Evolutionary conservation across 1,140 invertebrate species (phyloP).

Genomic region (Leptinotarsa defecta): DNA sequence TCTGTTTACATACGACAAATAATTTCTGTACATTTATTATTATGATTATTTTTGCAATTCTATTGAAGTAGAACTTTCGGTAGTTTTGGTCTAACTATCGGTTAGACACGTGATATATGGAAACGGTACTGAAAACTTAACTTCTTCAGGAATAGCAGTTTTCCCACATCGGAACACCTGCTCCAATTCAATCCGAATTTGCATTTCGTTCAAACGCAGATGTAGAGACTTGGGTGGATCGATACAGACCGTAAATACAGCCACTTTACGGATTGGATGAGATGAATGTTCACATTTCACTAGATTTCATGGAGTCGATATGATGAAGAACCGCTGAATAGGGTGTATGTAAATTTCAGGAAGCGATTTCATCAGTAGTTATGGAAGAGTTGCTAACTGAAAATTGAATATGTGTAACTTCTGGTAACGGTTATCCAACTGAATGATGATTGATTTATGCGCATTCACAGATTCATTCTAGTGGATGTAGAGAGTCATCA

Average conservation of each 20-base stretch:
- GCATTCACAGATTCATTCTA: too few species aligned
- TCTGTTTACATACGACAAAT: too few species aligned
- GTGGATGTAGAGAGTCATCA: too few species aligned
- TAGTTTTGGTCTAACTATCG: too few species aligned
- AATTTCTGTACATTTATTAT: too few species aligned
- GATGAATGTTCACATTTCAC: neutral
- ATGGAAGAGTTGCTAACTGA: neutral
- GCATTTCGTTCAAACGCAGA: neutral
- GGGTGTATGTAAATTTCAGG: neutral
- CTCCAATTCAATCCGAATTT: neutral
- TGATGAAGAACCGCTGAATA: neutral
- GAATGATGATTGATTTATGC: too few species aligned
- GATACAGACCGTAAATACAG: neutral
- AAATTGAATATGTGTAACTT: too few species aligned
- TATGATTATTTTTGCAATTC: too few species aligned
- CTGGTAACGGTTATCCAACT: too few species aligned
- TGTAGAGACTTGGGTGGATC: neutral
- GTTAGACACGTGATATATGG: neutral
- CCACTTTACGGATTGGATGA: neutral
- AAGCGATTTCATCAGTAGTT: neutral
- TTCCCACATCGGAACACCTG: neutral
- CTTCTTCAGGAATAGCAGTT: neutral
- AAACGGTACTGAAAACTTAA: neutral
- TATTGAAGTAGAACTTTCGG: too few species aligned
- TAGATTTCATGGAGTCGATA: neutral